Conservation (phyloP, 1,140 invertebrate species). For the Trypoxylus dichotomus region DNA sequence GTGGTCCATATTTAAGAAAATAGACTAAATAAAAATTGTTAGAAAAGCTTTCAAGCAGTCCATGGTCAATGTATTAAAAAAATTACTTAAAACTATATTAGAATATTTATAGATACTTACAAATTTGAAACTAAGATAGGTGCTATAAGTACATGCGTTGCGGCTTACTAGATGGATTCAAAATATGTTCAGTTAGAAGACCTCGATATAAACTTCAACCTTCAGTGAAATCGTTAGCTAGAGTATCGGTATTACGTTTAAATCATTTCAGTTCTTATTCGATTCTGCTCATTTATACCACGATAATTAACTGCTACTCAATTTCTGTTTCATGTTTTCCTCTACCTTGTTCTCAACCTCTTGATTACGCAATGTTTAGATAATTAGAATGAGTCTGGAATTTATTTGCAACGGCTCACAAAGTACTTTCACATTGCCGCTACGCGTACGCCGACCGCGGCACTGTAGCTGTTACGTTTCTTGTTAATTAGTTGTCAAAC, state of each 20-base stretch:
- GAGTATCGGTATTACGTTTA: background rate
- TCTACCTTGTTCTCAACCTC: background rate
- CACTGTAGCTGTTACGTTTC: slow-evolving; percentile 9
- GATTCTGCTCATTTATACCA: background rate
- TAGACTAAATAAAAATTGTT: too few species aligned
- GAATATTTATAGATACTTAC: too few species aligned
- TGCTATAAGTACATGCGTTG: too few species aligned
- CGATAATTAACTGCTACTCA: background rate
- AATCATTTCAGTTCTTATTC: background rate
- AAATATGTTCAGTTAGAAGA: background rate
- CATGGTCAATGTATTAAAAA: too few species aligned
- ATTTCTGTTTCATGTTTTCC: slow-evolving; percentile 17
- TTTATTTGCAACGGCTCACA: background rate
- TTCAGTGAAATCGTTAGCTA: too few species aligned
- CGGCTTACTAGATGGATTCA: too few species aligned
- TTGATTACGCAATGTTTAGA: slow-evolving; percentile 19
- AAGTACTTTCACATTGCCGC: background rate
- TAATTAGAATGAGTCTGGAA: slow-evolving; percentile 10
- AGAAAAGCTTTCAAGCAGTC: too few species aligned
- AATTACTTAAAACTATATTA: too few species aligned
- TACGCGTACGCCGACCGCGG: background rate
- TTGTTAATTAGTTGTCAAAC: slow-evolving; percentile 25
- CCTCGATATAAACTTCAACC: background rate
- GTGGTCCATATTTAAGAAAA: too few species aligned
- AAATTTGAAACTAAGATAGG: too few species aligned